Conservation (phyloP, 2,113 vertebrate species). For the Chroicocephalus ridibundus region DNA sequence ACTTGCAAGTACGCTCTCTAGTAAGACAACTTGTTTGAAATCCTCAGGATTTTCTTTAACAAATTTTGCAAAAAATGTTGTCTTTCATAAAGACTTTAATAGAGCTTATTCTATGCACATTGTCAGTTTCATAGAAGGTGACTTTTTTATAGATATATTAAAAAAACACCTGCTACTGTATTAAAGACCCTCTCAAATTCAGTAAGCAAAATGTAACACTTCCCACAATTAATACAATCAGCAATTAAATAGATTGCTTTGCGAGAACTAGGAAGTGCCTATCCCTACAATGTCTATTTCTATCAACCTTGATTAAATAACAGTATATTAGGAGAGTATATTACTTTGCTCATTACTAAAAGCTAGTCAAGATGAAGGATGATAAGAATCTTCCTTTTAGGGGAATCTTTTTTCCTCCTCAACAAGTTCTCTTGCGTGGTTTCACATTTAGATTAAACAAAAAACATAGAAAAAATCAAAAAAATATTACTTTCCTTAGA, state of each 20-base stretch:
- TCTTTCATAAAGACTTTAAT: not conserved
- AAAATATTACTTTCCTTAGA: not conserved
- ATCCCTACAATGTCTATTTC: not conserved
- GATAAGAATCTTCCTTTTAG: not conserved
- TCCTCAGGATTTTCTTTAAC: not conserved
- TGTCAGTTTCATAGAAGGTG: not conserved
- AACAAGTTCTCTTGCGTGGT: not conserved
- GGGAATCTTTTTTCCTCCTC: not conserved
- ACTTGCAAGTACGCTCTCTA: not conserved
- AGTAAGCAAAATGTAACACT: not conserved
- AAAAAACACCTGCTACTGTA: not conserved
- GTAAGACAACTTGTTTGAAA: not conserved
- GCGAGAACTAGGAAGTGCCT: not conserved
- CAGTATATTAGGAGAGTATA: not conserved
- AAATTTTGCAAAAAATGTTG: not conserved
- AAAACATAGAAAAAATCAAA: not conserved
- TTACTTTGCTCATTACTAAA: not conserved
- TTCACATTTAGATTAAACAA: not conserved
- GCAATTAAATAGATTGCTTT: not conserved
- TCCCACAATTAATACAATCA: not conserved
- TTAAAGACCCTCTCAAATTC: not conserved
- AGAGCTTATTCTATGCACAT: not conserved
- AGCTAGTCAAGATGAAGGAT: not conserved
- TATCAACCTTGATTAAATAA: not conserved
- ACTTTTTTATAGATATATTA: not conserved